phyloP scores from a whole-genome alignment of 2,888 invertebrate genomes.

The Tachina fera region DNA sequence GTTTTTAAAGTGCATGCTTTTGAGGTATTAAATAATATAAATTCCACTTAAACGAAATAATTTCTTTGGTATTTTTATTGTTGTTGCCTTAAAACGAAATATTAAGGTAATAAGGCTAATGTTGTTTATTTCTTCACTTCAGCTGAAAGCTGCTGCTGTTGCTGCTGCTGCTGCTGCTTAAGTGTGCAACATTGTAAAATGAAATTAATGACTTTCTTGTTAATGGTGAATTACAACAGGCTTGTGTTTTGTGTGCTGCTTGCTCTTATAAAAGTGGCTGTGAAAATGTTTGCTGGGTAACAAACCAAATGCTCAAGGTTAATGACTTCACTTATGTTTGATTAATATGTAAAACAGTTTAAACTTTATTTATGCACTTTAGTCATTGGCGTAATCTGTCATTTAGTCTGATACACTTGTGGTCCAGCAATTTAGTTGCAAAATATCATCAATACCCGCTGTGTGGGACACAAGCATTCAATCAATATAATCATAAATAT shows the following conservation, averaged over 20 bases:
- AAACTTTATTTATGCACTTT: background rate
- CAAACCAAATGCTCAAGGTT: background rate
- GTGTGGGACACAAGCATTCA: conserved; percentile 71
- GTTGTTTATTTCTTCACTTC: conserved; percentile 4
- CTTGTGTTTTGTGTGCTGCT: background rate
- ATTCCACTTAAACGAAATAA: conserved; percentile 69
- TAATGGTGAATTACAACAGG: conserved; percentile 10
- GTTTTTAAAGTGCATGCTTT: conserved; percentile 66
- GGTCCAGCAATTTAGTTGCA: conserved; percentile 11
- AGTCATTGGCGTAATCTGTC: background rate
- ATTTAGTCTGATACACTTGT: background rate
- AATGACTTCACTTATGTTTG: background rate
- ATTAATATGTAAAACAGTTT: background rate
- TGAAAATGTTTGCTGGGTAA: background rate
- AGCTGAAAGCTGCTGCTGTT: conserved; percentile 54
- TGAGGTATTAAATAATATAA: conserved; percentile 70
- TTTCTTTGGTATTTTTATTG: conserved; percentile 43
- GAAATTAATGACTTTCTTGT: conserved; percentile 23
- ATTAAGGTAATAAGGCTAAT: conserved; percentile 40
- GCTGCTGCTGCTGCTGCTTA: conserved; percentile 55
- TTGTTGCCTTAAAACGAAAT: conserved; percentile 13
- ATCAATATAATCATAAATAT: conserved; percentile 72
- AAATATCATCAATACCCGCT: conserved; percentile 54
- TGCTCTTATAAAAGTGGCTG: background rate
- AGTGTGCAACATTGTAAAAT: conserved; percentile 55